Conservation (phyloP, 2,113 vertebrate genomes). For the Piaya cayana region DNA sequence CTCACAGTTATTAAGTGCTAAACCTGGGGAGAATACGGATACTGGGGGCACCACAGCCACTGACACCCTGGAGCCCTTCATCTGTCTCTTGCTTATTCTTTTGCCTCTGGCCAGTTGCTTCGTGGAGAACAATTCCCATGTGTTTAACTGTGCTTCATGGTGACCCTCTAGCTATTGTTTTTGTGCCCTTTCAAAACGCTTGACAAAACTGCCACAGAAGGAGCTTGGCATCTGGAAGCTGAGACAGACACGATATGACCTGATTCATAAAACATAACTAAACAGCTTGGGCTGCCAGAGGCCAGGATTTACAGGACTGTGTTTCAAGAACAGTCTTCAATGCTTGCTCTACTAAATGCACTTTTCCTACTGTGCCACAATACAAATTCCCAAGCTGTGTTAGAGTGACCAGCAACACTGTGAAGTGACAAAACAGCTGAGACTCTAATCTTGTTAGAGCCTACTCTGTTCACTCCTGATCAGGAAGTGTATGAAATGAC, state of each 20-base stretch:
- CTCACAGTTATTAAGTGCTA: not conserved
- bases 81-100: not conserved
- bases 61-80: not conserved
- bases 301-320: not conserved
- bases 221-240: constrained; percentile 35
- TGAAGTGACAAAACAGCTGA: not conserved
- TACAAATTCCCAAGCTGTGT: not conserved
- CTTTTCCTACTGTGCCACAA: not conserved
- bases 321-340: not conserved
- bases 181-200: constrained; percentile 1
- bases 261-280: constrained; percentile 25
- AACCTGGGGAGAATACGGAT: not conserved
- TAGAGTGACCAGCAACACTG: not conserved
- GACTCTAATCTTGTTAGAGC: not conserved
- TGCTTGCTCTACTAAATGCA: not conserved
- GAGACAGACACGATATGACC: not conserved
- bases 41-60: not conserved
- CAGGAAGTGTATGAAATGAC: not conserved
- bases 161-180: constrained; percentile 17
- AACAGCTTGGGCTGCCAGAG: constrained; percentile 45
- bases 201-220: constrained; percentile 37
- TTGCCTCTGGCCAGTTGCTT: not conserved
- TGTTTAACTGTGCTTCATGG: not conserved
- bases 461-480: not conserved
- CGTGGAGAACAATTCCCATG: not conserved